A percentile compares a stretch with the other conserved stretches of the same genome.
These are phyloP conservation scores for Eupelmus urozonus DNA, from an alignment of 2,888 invertebrate species.

Conservation along the genomic window DNA sequence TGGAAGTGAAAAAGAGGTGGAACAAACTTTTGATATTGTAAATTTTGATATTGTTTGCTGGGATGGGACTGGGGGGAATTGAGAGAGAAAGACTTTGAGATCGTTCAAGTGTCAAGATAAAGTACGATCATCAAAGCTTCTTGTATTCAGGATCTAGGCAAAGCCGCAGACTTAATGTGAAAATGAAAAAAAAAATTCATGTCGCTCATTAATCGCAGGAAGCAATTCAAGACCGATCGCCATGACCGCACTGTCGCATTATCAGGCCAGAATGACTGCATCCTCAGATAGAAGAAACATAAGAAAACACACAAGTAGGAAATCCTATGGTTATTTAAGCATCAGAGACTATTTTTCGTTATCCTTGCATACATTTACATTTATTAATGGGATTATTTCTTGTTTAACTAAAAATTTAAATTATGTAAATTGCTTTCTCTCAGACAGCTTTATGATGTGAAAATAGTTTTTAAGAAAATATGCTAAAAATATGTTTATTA, in stretches of 20 bases:
- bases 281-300: conserved; percentile 19
- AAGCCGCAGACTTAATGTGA: background rate
- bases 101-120: background rate
- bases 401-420: too few relatives aligned
- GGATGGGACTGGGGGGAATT: too few relatives aligned
- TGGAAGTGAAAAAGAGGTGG: too few relatives aligned
- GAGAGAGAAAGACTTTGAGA: background rate
- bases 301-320: background rate
- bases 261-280: conserved; percentile 29
- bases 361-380: too few relatives aligned
- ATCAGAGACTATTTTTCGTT: too few relatives aligned
- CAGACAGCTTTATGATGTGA: too few relatives aligned
- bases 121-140: conserved; percentile 24
- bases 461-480: too few relatives aligned
- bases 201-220: conserved; percentile 42
- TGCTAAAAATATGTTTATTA: too few relatives aligned
- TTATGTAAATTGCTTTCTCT: too few relatives aligned
- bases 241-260: background rate
- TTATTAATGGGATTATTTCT: too few relatives aligned
- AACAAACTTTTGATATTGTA: too few relatives aligned
- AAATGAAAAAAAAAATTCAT: background rate
- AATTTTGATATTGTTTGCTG: too few relatives aligned
- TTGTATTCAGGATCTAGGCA: background rate
- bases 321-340: background rate
- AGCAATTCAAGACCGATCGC: conserved; percentile 31